phyloP scores from a whole-genome alignment of 1,140 invertebrate species.

The Musca vetustissima region DNA sequence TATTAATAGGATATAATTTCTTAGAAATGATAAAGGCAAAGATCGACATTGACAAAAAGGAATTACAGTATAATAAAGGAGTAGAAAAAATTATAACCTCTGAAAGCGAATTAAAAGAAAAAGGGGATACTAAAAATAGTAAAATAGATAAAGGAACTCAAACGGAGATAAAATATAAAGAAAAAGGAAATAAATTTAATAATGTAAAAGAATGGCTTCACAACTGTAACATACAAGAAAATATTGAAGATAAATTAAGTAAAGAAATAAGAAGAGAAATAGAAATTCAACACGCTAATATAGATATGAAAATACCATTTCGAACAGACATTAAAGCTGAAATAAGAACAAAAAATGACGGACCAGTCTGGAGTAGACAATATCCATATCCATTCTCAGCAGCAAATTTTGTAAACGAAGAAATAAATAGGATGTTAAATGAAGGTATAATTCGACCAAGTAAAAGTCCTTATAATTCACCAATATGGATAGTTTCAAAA shows the following conservation, averaged over 20 bases:
- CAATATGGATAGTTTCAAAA: slow-evolving; percentile 23
- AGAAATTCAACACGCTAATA: neutral
- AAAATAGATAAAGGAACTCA: too few species aligned
- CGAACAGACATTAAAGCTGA: neutral
- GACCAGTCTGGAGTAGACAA: slow-evolving; percentile 19
- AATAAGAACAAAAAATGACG: slow-evolving; percentile 8
- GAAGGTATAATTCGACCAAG: slow-evolving; percentile 19
- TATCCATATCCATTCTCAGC: slow-evolving; percentile 17
- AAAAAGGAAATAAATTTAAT: neutral
- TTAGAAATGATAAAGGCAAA: neutral
- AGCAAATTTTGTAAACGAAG: slow-evolving; percentile 16
- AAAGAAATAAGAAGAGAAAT: neutral
- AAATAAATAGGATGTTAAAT: slow-evolving; percentile 19
- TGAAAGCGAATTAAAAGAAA: too few species aligned
- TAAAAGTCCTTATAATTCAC: slow-evolving; percentile 24
- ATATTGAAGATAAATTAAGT: neutral
- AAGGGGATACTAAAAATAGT: too few species aligned
- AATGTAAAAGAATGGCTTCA: neutral
- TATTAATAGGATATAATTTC: neutral
- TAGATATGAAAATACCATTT: neutral
- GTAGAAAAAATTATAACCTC: neutral
- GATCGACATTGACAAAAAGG: neutral
- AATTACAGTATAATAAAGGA: neutral
- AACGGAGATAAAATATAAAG: too few species aligned
- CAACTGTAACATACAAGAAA: neutral